These are phyloP conservation scores for Cephalophus harveyi DNA, from an alignment of 2,113 vertebrate genomes.

Conservation along the genomic window DNA sequence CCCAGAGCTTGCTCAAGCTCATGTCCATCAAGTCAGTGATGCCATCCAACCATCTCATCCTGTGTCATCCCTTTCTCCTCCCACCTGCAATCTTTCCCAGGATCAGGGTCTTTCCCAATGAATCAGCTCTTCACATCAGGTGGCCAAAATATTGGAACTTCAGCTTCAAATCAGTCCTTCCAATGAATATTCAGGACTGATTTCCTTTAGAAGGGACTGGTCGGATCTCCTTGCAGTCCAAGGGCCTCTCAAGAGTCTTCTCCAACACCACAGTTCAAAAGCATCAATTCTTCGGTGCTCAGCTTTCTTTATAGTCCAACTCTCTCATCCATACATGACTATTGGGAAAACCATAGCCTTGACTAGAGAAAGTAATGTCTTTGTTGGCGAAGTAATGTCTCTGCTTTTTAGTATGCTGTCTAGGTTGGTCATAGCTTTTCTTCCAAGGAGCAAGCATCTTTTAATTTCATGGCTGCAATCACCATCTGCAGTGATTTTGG, in stretches of 20 bases:
- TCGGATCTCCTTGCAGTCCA: no score
- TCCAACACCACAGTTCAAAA: neutral
- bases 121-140: no score
- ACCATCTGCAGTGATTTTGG: neutral
- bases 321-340: neutral
- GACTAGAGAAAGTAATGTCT: neutral
- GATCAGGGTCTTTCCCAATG: no score
- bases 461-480: neutral
- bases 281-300: fast-evolving
- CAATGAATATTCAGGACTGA: no score
- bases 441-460: neutral
- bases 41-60: neutral
- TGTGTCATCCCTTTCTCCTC: neutral
- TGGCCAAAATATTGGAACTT: no score
- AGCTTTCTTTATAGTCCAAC: neutral
- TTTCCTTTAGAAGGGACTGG: no score
- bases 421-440: neutral
- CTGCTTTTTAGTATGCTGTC: neutral
- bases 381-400: neutral
- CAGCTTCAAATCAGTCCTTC: no score
- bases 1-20: neutral
- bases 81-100: no score
- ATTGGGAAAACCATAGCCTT: neutral
- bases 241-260: no score
- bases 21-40: neutral